These are phyloP conservation scores for Sebastes flavidus DNA, from an alignment of 2,797 vertebrate genomes.

Conservation along the genomic window DNA sequence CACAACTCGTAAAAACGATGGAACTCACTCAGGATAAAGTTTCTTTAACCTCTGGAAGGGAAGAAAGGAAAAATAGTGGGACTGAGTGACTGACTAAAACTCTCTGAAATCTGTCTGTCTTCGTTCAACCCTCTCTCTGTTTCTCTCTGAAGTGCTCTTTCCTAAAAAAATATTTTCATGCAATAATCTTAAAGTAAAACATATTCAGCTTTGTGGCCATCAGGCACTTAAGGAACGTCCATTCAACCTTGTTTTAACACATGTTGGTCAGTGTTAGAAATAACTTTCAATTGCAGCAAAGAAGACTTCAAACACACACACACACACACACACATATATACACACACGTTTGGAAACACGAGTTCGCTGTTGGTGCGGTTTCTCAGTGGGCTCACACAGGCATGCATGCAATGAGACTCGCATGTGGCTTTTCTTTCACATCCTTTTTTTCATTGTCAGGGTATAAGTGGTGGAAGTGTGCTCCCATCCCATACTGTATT, in stretches of 20 bases:
- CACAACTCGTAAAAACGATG: constrained; percentile 70
- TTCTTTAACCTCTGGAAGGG: constrained; percentile 72
- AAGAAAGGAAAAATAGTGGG: constrained; percentile 65
- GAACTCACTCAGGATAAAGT: constrained; percentile 58
- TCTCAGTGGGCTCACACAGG: constrained; percentile 19
- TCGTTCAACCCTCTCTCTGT: constrained; percentile 5
- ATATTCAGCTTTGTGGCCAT: neutral
- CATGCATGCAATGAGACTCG: constrained; percentile 17
- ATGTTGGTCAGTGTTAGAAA: neutral
- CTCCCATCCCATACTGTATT: constrained; percentile 1
- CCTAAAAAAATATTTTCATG: neutral
- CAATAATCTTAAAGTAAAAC: neutral
- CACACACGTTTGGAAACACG: constrained; percentile 5
- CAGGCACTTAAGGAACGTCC: neutral
- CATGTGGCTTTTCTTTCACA: constrained; percentile 36
- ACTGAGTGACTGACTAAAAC: constrained; percentile 46
- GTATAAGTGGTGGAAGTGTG: neutral
- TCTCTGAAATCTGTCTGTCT: constrained; percentile 18
- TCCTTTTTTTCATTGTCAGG: constrained; percentile 36
- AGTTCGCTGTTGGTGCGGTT: constrained; percentile 24
- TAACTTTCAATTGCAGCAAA: neutral
- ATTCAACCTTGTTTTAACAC: neutral
- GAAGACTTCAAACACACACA: neutral
- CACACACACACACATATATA: neutral
- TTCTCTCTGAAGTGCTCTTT: neutral